Percentiles rank a stretch among this genome's conserved stretches.
phyloP scores from a whole-genome alignment of 2,113 vertebrate species.

The Empidonax alnorum region DNA sequence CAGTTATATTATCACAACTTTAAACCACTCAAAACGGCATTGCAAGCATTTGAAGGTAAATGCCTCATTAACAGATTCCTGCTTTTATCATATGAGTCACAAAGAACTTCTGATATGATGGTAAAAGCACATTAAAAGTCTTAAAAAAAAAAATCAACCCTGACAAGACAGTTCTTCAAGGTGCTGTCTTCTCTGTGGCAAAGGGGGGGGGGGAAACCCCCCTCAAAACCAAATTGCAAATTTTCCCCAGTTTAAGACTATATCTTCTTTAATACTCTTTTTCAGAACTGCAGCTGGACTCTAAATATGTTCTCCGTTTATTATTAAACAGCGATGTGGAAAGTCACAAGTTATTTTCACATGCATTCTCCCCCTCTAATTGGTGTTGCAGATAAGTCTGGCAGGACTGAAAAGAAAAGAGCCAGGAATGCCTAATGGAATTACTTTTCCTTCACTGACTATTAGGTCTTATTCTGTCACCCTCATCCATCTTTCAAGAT shows the following conservation, averaged over 20 bases:
- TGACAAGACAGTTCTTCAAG: neutral
- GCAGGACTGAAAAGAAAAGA: neutral
- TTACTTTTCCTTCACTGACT: accelerated
- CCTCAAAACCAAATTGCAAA: neutral
- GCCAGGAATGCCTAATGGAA: neutral
- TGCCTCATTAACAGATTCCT: slow-evolving; percentile 60
- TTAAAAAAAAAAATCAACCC: neutral
- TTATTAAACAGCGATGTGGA: neutral
- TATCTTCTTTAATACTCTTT: neutral
- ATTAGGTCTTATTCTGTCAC: neutral
- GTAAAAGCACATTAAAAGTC: neutral
- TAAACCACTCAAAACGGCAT: slow-evolving; percentile 33
- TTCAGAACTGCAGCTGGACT: neutral
- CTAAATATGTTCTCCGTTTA: neutral
- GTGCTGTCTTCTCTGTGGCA: neutral
- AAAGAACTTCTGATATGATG: slow-evolving; percentile 13
- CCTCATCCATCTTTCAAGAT: neutral
- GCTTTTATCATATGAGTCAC: slow-evolving; percentile 52
- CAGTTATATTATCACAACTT: slow-evolving; percentile 29
- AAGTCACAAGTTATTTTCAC: neutral
- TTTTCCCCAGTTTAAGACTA: neutral
- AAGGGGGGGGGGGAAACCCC: accelerated
- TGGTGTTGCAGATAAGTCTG: neutral
- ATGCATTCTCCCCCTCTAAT: neutral
- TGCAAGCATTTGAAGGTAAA: slow-evolving; percentile 43